Evolutionary conservation across 2,113 vertebrate genomes (phyloP).

Genomic region (Phasianus colchicus): DNA sequence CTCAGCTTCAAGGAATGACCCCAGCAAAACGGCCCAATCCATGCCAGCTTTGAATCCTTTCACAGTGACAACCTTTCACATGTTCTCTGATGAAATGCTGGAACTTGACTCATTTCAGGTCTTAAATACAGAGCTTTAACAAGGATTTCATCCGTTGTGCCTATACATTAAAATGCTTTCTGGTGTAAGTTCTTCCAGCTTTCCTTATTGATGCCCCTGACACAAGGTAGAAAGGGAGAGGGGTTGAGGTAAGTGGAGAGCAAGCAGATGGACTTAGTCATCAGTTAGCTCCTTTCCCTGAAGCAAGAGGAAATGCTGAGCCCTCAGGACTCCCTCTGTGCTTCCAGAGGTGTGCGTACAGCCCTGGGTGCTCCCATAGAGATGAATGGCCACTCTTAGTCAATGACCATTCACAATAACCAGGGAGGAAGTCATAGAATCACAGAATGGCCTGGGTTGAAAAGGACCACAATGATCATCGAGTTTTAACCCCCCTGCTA

Average conservation of each 20-base stretch:
- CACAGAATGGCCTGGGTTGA: too few relatives aligned
- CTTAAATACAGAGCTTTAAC: not conserved
- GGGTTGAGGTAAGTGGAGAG: not conserved
- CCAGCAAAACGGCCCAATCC: not conserved
- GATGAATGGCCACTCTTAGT: not conserved
- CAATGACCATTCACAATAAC: not conserved
- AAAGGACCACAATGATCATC: too few relatives aligned
- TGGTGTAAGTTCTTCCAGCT: not conserved
- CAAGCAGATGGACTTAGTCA: not conserved
- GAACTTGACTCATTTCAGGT: not conserved
- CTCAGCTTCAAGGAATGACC: not conserved
- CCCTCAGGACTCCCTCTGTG: not conserved
- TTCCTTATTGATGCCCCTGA: not conserved
- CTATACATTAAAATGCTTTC: not conserved
- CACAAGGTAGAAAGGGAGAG: not conserved
- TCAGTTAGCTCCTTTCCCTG: not conserved
- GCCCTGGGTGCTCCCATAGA: not conserved
- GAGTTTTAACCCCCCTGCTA: too few relatives aligned
- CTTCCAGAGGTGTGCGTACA: not conserved
- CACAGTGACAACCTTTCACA: not conserved
- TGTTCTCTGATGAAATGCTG: not conserved
- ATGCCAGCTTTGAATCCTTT: not conserved
- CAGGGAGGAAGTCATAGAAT: not conserved
- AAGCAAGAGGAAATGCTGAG: not conserved
- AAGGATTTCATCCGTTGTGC: not conserved